phyloP scores from a whole-genome alignment of 2,797 vertebrate species.

The Gymnoscopelus braueri region DNA sequence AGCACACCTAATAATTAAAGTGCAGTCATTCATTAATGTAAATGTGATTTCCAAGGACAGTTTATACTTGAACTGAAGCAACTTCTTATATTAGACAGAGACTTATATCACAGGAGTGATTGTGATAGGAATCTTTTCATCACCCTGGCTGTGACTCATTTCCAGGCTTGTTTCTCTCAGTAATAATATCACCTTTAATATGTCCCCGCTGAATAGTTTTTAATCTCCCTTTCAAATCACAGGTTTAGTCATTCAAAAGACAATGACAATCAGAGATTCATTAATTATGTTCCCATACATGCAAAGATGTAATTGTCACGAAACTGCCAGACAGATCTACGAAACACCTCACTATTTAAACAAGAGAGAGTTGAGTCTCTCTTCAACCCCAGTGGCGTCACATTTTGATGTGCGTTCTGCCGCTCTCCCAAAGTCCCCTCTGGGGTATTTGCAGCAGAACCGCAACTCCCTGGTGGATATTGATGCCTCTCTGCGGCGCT shows the following conservation, averaged over 20 bases:
- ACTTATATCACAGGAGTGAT: not conserved
- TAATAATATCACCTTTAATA: conserved; percentile 1
- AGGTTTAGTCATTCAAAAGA: not conserved
- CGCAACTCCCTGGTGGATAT: conserved; percentile 55
- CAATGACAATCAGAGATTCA: not conserved
- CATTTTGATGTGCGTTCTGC: conserved; percentile 49
- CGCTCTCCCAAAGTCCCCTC: conserved; percentile 53
- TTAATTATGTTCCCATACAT: conserved; percentile 8
- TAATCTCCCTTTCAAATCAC: conserved; percentile 10
- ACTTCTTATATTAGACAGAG: not conserved
- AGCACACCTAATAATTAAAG: conserved; percentile 10
- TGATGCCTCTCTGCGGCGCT: conserved; percentile 56
- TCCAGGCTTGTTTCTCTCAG: not conserved
- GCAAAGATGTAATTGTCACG: not conserved
- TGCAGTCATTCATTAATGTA: not conserved
- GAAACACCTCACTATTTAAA: conserved; percentile 25
- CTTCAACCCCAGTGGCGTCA: conserved; percentile 49
- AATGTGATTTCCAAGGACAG: conserved; percentile 6
- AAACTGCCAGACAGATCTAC: conserved; percentile 12
- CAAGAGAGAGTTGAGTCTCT: conserved; percentile 4
- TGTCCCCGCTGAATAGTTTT: conserved; percentile 8
- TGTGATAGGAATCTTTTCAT: conserved; percentile 13
- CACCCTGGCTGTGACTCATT: conserved; percentile 10
- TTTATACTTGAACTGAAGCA: conserved; percentile 9
- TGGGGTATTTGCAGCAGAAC: conserved; percentile 57